Percentiles rank a stretch among this genome's conserved stretches.
Conservation (phyloP, 2,797 vertebrate genomes). For the Uromys caudimaculatus region DNA sequence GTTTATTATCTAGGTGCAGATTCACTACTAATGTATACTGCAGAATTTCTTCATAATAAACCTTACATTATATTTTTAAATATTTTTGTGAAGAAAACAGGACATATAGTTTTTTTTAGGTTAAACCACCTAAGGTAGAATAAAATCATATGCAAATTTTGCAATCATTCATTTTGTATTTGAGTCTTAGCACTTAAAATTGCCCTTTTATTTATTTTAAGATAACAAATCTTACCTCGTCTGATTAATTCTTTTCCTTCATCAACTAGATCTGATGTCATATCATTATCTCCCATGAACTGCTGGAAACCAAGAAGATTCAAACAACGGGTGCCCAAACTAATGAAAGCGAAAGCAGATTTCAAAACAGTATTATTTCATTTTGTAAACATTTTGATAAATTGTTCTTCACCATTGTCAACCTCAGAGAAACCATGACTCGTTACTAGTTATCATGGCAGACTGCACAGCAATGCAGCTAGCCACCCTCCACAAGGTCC, state of each 20-base stretch:
- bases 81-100: slow-evolving; percentile 54
- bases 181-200: background rate
- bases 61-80: slow-evolving; percentile 46
- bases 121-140: background rate
- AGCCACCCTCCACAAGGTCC: background rate
- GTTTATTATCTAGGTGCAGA: background rate
- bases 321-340: slow-evolving; percentile 97
- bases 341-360: slow-evolving; percentile 83
- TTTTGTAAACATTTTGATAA: slow-evolving; percentile 38
- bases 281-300: slow-evolving; percentile 97
- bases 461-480: background rate
- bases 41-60: slow-evolving; percentile 62
- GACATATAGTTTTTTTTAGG: background rate
- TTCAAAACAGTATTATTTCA: slow-evolving; percentile 62
- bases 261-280: slow-evolving; percentile 98
- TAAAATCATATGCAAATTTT: slow-evolving; percentile 52
- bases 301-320: slow-evolving; percentile 99
- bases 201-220: slow-evolving; percentile 56
- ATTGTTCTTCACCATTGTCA: background rate
- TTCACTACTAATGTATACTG: slow-evolving; percentile 2
- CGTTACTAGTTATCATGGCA: slow-evolving; percentile 5
- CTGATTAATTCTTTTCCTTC: slow-evolving; percentile 98
- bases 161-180: slow-evolving; percentile 58
- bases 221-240: slow-evolving; percentile 89
- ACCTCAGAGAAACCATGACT: background rate